Percentiles rank a stretch among this genome's conserved stretches.
phyloP scores from a whole-genome alignment of 2,888 invertebrate genomes.

The Chrysolina americana region DNA sequence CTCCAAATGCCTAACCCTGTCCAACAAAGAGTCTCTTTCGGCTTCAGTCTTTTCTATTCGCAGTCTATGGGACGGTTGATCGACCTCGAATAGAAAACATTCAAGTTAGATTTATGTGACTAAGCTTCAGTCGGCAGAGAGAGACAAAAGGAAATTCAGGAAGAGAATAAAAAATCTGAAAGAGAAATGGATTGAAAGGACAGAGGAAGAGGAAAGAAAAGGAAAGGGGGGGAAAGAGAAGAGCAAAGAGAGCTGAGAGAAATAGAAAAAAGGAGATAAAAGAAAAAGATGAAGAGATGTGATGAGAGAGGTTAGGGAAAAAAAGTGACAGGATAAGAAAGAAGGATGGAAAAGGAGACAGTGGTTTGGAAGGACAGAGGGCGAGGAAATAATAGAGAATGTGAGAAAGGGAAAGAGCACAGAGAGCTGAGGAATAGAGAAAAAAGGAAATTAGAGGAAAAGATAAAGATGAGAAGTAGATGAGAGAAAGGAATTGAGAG shows the following conservation, averaged over 20 bases:
- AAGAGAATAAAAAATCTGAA: too few relatives aligned
- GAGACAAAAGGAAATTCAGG: background rate
- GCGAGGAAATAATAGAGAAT: background rate
- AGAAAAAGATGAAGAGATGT: too few relatives aligned
- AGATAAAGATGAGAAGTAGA: background rate
- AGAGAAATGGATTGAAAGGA: too few relatives aligned
- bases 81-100: slow-evolving; percentile 31
- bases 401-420: background rate
- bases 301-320: too few relatives aligned
- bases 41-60: slow-evolving; percentile 27
- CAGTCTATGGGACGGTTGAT: slow-evolving; percentile 29
- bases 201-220: too few relatives aligned
- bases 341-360: background rate
- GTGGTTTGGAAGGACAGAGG: background rate
- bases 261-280: too few relatives aligned
- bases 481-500: background rate
- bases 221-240: too few relatives aligned
- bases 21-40: slow-evolving; percentile 37
- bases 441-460: background rate
- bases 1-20: slow-evolving; percentile 52
- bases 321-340: background rate
- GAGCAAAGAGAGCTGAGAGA: too few relatives aligned
- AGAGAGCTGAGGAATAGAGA: too few relatives aligned
- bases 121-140: too few relatives aligned
- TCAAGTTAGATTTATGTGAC: too few relatives aligned